Evolutionary conservation across 2,888 invertebrate genomes (phyloP), one percentile per base, ranked within the genome.

Genomic region (Xestobium rufovillosum): DNA sequence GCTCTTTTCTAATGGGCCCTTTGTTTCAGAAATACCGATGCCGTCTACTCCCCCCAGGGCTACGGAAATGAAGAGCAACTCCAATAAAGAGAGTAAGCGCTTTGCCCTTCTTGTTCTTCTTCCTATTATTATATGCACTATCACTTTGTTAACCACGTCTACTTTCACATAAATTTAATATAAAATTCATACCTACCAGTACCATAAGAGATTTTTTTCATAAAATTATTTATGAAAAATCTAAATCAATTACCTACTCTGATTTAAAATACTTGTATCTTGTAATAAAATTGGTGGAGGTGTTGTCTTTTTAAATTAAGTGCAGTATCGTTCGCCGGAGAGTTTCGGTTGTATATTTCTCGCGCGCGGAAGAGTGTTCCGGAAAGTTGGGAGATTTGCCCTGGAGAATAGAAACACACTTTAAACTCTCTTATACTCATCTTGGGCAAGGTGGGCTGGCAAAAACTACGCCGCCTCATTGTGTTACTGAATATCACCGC

Each of bases 1-100:
- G n/a, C n/a, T n/a, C n/a, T n/a, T n/a, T n/a, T n/a, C n/a, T n/a
- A n/a, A n/a, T n/a, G n/a, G n/a, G n/a, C n/a, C n/a, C 34, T 34
- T 48, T 48, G 41, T 73, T 73, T 46, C 74, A 89, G 89, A 87
- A 74, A 89, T 89, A 60, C 87, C 86, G 36, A 79, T 86, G 76
- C 88, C 88, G 39, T 88, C 89, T 42, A 81, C 82, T 39, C 82
- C 87, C 45, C 83, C 88, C 42, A 78, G 84, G 71, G 80, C 86
- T 45, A 83, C 82, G 36, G 83, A 83, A 69, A 82, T 82, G 73
- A 80, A 80, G 61, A 82, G 81, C 66, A 78, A 69, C 55, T 71
- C 79, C 31, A 80, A 80, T 60, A 82, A 81, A 76, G 82, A 83
- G 69, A 79, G 83, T 83, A 67, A 80, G 71, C 12, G 10, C 6